phyloP scores from a whole-genome alignment of 2,113 vertebrate species.

The Triplophysa rosa region DNA sequence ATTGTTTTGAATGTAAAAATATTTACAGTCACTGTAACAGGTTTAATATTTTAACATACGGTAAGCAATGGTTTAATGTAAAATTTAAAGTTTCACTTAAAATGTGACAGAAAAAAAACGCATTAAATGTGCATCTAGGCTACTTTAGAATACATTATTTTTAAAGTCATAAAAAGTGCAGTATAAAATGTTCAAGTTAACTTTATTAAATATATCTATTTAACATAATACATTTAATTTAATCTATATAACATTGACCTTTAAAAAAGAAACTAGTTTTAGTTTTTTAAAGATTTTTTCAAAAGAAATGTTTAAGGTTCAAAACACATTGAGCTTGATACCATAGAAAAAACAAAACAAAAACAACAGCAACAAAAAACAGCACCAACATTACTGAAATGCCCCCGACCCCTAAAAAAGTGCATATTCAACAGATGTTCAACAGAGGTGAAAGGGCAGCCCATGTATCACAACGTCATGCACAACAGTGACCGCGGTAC shows the following conservation, averaged over 20 bases:
- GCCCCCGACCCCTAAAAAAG: conserved; percentile 53
- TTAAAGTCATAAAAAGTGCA: too few relatives aligned
- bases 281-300: too few relatives aligned
- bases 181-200: neutral
- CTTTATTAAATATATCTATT: neutral
- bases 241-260: neutral
- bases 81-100: conserved; percentile 11
- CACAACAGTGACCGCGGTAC: conserved; percentile 68
- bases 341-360: conserved; percentile 1
- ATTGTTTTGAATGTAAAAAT: neutral
- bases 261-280: neutral
- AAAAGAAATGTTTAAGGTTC: neutral
- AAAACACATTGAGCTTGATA: neutral
- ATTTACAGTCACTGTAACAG: neutral
- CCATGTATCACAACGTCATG: conserved; percentile 75
- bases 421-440: conserved; percentile 55
- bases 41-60: neutral
- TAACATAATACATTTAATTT: neutral
- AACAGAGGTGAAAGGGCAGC: conserved; percentile 73
- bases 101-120: too few relatives aligned
- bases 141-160: too few relatives aligned
- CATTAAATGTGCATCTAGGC: too few relatives aligned
- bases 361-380: conserved; percentile 17
- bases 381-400: conserved; percentile 4
- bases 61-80: neutral